A percentile compares a stretch with the other conserved stretches of the same genome.
Evolutionary conservation across 2,113 vertebrate genomes (phyloP).

Genomic region (Microcebus ravelobensis): DNA sequence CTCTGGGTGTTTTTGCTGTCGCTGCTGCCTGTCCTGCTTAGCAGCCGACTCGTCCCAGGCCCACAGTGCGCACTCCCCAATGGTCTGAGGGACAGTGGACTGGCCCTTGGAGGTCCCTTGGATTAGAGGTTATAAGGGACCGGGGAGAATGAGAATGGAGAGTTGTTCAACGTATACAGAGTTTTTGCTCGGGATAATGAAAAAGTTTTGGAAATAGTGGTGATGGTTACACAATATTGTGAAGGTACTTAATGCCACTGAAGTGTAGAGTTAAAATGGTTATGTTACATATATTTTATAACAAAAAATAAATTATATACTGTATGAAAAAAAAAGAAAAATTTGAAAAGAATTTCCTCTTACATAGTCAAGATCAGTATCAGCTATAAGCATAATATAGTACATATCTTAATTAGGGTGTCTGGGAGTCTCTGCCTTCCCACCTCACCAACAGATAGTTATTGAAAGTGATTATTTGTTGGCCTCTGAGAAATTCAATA

Average conservation of each 20-base stretch:
- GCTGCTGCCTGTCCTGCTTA: too few relatives aligned
- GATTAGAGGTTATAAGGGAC: not conserved
- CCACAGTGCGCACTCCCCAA: too few relatives aligned
- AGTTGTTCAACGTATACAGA: not conserved
- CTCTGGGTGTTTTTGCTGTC: too few relatives aligned
- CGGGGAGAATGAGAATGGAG: not conserved
- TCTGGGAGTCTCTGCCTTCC: not conserved
- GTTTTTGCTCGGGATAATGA: not conserved
- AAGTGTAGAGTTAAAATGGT: not conserved
- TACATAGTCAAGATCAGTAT: not conserved
- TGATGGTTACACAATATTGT: not conserved
- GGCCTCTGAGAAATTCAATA: conserved; percentile 14
- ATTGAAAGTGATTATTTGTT: not conserved
- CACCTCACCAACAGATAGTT: not conserved
- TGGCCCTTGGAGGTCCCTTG: too few relatives aligned
- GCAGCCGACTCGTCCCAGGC: too few relatives aligned
- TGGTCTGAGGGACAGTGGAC: too few relatives aligned
- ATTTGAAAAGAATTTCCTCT: not conserved
- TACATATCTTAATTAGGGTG: not conserved
- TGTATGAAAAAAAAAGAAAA: not conserved
- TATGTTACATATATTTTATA: not conserved
- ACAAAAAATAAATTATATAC: not conserved
- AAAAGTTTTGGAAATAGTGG: not conserved
- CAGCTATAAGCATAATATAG: not conserved
- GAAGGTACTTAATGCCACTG: not conserved